Base-by-base conservation (phyloP, 1,140 invertebrate species). In the Alviniconcha marisindica region DNA sequence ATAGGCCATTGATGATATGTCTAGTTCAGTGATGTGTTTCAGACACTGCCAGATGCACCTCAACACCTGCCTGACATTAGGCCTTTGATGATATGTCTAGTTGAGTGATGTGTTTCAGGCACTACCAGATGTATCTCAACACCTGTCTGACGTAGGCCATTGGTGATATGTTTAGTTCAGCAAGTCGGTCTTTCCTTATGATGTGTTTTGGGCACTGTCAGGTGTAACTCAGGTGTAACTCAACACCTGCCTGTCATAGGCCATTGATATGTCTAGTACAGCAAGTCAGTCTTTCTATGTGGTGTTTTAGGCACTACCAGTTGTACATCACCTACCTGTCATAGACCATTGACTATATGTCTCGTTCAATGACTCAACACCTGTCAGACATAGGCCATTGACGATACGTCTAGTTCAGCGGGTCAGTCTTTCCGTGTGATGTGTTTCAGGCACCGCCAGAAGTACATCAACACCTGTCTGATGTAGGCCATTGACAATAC, bases 131-230 rank as follows among this genome's bases (percentile, higher is more conserved):
- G 73, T 99, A 99, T 92, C 87, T 96, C 0, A 94, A 95, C 12
- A 94, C 95, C 87, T 96, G 98, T 93, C 94, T 99, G 66, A 97
- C 96, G 1, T 99, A 98, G 98, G 97, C 97, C 18, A 94, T 98
- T 28, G 31, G 31, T 1, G 31, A 1, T n/a, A n/a, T 28, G 31
- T 63, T 2, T 63, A 28, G 56, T n/a, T n/a, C 31, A 63, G n/a
- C n/a, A n/a, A n/a, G 33, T 33, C 7, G 0, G 24, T 74, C n/a
- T 40, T 74, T 74, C n/a, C 2, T 74, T 36, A 24, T 74, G 3
- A 84, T 89, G 33, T 88, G 38, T 94, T 94, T 84, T 90, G 97
- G 96, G 88, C 97, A 99, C 91, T 94, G 97, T 79, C 92, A 96
- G 89, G 93, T 96, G 73, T n/a, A n/a, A n/a, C n/a, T n/a, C n/a